A percentile compares a stretch with the other conserved stretches of the same genome.
phyloP scores from a whole-genome alignment of 1,140 invertebrate species.

The Drosophila micromelanica region DNA sequence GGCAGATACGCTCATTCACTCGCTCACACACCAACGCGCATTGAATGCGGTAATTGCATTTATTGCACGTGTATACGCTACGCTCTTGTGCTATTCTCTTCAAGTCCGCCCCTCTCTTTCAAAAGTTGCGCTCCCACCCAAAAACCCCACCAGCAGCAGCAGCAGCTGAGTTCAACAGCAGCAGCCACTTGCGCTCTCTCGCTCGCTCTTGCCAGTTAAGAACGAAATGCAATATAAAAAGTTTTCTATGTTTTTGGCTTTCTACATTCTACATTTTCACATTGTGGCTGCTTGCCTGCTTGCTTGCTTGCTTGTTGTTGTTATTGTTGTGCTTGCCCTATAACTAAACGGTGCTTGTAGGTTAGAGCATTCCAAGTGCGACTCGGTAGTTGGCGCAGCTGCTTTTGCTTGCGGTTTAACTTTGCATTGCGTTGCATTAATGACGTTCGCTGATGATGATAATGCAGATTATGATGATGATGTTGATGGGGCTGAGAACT shows the following conservation, averaged over 20 bases:
- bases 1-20: slow-evolving; percentile 12
- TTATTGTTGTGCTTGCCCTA: slow-evolving; percentile 9
- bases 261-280: slow-evolving; percentile 19
- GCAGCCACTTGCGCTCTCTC: neutral
- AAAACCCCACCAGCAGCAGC: slow-evolving; percentile 1
- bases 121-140: slow-evolving; percentile 1
- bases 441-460: slow-evolving; percentile 17
- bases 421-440: slow-evolving; percentile 48
- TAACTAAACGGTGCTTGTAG: slow-evolving; percentile 2
- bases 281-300: neutral
- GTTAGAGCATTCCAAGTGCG: slow-evolving; percentile 33
- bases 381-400: slow-evolving; percentile 5
- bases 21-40: slow-evolving; percentile 19
- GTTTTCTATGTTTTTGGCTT: slow-evolving; percentile 16
- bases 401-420: slow-evolving; percentile 21
- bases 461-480: slow-evolving; percentile 15
- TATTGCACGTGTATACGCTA: slow-evolving; percentile 68
- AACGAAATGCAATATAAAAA: slow-evolving; percentile 18
- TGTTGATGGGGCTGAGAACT: slow-evolving; percentile 38
- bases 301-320: neutral
- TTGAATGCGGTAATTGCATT: slow-evolving; percentile 76
- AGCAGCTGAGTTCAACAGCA: neutral
- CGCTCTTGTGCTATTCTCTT: slow-evolving; percentile 17
- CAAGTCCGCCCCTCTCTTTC: slow-evolving; percentile 8
- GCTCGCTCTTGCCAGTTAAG: slow-evolving; percentile 13